Percentiles rank a stretch among this genome's conserved stretches.
phyloP scores from a whole-genome alignment of 2,888 invertebrate species.

The Drosophila monieri region DNA sequence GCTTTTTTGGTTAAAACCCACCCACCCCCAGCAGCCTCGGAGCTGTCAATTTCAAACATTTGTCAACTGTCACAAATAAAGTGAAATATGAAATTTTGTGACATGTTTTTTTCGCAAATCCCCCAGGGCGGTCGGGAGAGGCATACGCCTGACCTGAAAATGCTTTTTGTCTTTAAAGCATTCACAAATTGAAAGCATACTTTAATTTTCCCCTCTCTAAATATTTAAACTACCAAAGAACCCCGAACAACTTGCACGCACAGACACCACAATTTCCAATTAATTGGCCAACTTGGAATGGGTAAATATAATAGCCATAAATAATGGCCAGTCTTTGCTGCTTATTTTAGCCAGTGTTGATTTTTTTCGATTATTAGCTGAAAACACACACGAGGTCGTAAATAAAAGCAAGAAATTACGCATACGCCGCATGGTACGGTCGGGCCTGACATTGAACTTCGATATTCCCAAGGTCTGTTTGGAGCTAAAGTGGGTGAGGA shows the following conservation, averaged over 20 bases:
- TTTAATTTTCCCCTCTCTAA: background rate
- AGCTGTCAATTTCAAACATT: conserved; percentile 64
- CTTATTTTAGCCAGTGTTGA: conserved; percentile 24
- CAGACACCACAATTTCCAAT: conserved; percentile 16
- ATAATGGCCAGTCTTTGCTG: conserved; percentile 37
- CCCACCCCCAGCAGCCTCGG: background rate
- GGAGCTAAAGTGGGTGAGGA: background rate
- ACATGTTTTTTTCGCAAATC: conserved; percentile 19
- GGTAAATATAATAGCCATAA: conserved; percentile 39
- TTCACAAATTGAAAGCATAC: background rate
- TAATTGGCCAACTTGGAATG: conserved; percentile 29
- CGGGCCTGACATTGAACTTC: conserved; percentile 74
- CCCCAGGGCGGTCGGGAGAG: background rate
- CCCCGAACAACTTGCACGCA: background rate
- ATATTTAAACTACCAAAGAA: conserved; percentile 6
- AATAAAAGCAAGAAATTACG: conserved; percentile 45
- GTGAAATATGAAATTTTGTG: conserved; percentile 46
- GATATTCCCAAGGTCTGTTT: conserved; percentile 59
- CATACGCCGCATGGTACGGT: conserved; percentile 33
- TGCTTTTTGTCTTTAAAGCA: conserved; percentile 14
- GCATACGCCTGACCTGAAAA: conserved; percentile 27
- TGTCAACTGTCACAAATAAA: conserved; percentile 41
- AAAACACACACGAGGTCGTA: conserved; percentile 32
- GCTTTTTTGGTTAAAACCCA: conserved; percentile 1
- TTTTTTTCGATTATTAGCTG: conserved; percentile 38